These are phyloP conservation scores for Mareca strepera DNA, from an alignment of 2,797 vertebrate species.

Conservation along the genomic window DNA sequence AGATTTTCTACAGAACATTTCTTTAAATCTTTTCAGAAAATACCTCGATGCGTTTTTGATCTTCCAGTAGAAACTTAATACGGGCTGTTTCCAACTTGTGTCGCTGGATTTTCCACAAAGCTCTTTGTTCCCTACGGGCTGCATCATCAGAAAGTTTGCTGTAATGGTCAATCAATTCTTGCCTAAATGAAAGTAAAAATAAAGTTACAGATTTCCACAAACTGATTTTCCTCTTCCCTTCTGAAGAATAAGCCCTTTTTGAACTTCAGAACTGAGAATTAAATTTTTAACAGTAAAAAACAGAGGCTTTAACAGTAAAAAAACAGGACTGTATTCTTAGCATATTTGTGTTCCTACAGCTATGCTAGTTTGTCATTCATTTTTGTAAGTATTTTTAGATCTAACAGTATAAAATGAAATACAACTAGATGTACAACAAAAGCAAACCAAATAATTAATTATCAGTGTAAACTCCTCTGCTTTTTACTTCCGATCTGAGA, in stretches of 20 bases:
- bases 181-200: constrained; percentile 79
- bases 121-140: constrained; percentile 87
- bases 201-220: not conserved
- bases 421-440: not conserved
- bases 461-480: not conserved
- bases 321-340: not conserved
- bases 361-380: not conserved
- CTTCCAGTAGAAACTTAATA: constrained; percentile 83
- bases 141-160: constrained; percentile 94
- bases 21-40: not conserved
- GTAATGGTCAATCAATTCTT: constrained; percentile 92
- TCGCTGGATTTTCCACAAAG: constrained; percentile 91
- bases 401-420: not conserved
- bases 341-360: not conserved
- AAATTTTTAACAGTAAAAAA: not conserved
- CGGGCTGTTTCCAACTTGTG: constrained; percentile 85
- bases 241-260: not conserved
- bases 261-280: not conserved
- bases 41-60: constrained; percentile 85
- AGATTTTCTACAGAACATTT: not conserved
- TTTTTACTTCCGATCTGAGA: not conserved
- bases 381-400: not conserved
- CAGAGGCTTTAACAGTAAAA: not conserved
- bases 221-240: not conserved
- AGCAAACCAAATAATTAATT: not conserved